phyloP scores from a whole-genome alignment of 2,888 invertebrate genomes.

The Nineta flava region DNA sequence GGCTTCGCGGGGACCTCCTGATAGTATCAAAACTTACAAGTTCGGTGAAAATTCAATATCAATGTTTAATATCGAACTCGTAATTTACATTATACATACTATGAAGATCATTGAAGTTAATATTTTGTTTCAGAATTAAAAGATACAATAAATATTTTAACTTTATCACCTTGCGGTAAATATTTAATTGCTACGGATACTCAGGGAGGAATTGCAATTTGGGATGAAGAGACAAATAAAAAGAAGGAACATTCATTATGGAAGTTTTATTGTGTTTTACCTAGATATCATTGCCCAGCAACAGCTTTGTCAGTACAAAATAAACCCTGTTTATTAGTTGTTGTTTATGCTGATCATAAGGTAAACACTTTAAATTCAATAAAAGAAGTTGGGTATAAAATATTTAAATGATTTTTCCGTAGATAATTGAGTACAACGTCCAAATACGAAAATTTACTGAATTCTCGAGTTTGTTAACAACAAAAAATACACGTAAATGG shows the following conservation, averaged over 20 bases:
- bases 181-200: slow-evolving; percentile 54
- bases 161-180: slow-evolving; percentile 34
- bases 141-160: slow-evolving; percentile 35
- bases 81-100: too few species aligned
- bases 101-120: too few species aligned
- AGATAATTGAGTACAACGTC: slow-evolving; percentile 67
- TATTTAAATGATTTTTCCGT: slow-evolving; percentile 16
- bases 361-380: slow-evolving; percentile 25
- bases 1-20: too few species aligned
- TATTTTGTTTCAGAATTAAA: slow-evolving; percentile 31
- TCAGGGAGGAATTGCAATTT: slow-evolving; percentile 47
- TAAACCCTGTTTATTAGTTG: slow-evolving; percentile 38
- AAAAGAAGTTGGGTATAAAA: background rate
- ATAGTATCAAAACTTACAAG: too few species aligned
- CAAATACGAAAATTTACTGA: slow-evolving; percentile 40
- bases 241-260: slow-evolving; percentile 24
- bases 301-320: slow-evolving; percentile 57
- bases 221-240: slow-evolving; percentile 23
- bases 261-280: slow-evolving; percentile 40
- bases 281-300: slow-evolving; percentile 50
- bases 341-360: slow-evolving; percentile 67
- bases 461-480: slow-evolving; percentile 40
- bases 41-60: too few species aligned
- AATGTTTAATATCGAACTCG: too few species aligned
- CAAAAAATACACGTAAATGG: slow-evolving; percentile 40